Conservation (phyloP, 2,797 vertebrate species). For the Scleropages formosus region DNA sequence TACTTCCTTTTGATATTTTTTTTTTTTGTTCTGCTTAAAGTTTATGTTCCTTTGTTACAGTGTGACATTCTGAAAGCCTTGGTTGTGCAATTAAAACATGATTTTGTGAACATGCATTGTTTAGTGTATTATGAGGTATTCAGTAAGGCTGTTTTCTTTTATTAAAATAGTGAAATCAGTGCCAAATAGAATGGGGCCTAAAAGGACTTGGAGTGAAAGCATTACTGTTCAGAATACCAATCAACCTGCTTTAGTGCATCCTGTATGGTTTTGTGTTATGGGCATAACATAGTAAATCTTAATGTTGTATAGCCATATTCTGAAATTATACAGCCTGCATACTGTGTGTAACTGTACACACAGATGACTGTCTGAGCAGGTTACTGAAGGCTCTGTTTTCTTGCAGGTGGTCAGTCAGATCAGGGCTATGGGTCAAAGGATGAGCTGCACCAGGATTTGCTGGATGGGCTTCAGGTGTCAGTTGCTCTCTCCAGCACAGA, state of each 20-base stretch:
- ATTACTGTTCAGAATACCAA: not conserved
- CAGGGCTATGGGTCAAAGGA: slow-evolving; percentile 89
- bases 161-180: too few species aligned
- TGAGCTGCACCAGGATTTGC: slow-evolving; percentile 76
- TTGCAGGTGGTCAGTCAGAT: slow-evolving; percentile 80
- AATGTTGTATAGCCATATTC: not conserved
- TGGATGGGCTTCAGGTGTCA: slow-evolving; percentile 52
- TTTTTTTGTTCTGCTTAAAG: too few species aligned
- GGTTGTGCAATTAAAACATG: too few species aligned
- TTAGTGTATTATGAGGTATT: not conserved
- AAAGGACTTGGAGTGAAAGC: not conserved
- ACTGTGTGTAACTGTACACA: too few species aligned
- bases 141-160: too few species aligned
- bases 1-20: too few species aligned
- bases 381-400: slow-evolving; percentile 10
- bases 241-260: too few species aligned
- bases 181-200: not conserved
- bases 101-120: not conserved
- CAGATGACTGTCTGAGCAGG: too few species aligned
- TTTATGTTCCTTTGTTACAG: too few species aligned
- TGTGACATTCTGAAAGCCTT: too few species aligned
- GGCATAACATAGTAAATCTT: not conserved
- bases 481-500: slow-evolving; percentile 51
- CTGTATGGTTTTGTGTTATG: too few species aligned
- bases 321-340: too few species aligned